Conservation (phyloP, 2,113 vertebrate species). For the Mandrillus leucophaeus region DNA sequence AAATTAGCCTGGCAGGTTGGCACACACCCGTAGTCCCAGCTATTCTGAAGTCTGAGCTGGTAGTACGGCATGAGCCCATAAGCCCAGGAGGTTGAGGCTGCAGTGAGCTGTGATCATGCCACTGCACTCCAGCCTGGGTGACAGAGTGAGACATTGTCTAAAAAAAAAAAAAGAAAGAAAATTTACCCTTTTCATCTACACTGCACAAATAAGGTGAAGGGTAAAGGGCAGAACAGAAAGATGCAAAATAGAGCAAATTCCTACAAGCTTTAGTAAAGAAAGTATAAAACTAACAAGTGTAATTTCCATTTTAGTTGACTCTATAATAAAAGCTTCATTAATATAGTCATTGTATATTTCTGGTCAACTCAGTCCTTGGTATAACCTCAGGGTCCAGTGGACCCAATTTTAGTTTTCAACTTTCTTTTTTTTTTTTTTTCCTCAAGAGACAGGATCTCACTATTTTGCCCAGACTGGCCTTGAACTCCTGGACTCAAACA, state of each 20-base stretch:
- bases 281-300: neutral
- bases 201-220: neutral
- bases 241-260: neutral
- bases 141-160: no score
- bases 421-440: no score
- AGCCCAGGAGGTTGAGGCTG: no score
- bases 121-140: no score
- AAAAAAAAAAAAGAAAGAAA: neutral
- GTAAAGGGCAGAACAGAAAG: neutral
- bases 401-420: neutral
- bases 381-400: neutral
- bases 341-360: neutral
- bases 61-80: no score
- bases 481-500: no score
- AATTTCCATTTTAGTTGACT: neutral
- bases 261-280: neutral
- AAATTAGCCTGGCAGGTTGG: no score
- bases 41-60: no score
- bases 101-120: no score
- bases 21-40: no score
- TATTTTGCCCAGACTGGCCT: no score
- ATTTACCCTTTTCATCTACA: conserved; percentile 1
- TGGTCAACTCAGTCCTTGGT: neutral
- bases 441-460: no score
- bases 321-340: neutral